A percentile compares a stretch with the other conserved stretches of the same genome.
Conservation (phyloP, 2,113 vertebrate genomes). For the Sus scrofa region DNA sequence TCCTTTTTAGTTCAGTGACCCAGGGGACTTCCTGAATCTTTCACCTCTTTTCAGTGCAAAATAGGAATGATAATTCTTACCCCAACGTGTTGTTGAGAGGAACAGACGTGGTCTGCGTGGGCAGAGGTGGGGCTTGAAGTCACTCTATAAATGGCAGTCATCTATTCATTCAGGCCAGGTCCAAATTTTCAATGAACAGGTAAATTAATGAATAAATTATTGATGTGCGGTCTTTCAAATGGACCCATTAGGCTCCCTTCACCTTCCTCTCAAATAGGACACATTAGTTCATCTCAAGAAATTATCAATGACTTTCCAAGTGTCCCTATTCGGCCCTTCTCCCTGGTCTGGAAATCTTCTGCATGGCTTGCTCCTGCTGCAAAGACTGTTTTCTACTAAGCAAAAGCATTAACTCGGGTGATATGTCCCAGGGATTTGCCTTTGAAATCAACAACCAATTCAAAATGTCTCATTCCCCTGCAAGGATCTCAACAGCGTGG, state of each 20-base stretch:
- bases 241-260: not conserved
- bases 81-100: not conserved
- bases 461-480: conserved; percentile 26
- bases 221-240: not conserved
- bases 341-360: not conserved
- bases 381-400: conserved; percentile 63
- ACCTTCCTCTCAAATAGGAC: not conserved
- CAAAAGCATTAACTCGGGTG: conserved; percentile 32
- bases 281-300: not conserved
- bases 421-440: conserved; percentile 60
- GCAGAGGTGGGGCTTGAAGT: rapidly evolving
- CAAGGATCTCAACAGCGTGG: conserved; percentile 42
- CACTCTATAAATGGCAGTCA: not conserved
- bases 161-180: not conserved
- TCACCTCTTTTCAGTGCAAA: not conserved
- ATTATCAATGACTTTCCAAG: not conserved
- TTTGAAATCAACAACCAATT: conserved; percentile 75
- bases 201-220: not conserved
- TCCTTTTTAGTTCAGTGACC: not conserved
- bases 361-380: not conserved
- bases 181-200: not conserved
- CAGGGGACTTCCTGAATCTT: not conserved
- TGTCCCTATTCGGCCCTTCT: rapidly evolving
- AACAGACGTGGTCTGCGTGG: rapidly evolving
- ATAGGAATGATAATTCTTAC: not conserved